Conservation (phyloP, 2,797 vertebrate species). For the Artibeus jamaicensis region DNA sequence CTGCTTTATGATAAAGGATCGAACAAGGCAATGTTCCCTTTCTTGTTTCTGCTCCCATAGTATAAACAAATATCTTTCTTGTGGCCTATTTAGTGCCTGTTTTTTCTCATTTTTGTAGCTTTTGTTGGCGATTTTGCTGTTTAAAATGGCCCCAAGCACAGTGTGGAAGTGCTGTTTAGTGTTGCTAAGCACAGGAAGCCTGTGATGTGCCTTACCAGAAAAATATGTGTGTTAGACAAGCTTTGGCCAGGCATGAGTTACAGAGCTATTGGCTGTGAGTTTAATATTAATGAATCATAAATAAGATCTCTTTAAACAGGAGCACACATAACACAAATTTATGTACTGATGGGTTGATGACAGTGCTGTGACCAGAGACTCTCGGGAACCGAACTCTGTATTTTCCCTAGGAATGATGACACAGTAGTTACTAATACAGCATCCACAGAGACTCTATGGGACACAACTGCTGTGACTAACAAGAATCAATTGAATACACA, state of each 20-base stretch:
- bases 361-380: not conserved
- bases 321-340: not conserved
- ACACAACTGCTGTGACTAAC: not conserved
- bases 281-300: not conserved
- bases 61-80: not conserved
- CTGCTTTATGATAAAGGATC: not conserved
- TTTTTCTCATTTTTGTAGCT: not conserved
- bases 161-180: not conserved
- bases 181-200: not conserved
- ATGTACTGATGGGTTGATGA: not conserved
- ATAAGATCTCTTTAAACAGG: not conserved
- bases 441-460: not conserved
- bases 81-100: not conserved
- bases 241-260: not conserved
- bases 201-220: not conserved
- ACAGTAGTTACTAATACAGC: not conserved
- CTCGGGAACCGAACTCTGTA: not conserved
- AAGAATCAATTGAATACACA: not conserved
- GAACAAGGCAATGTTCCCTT: not conserved
- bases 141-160: not conserved
- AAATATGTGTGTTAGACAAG: not conserved
- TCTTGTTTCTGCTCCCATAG: not conserved
- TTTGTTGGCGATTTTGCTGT: not conserved
- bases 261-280: not conserved
- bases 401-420: not conserved